Evolutionary conservation across 2,113 vertebrate genomes (phyloP).

Genomic region (Mus spicilegus): DNA sequence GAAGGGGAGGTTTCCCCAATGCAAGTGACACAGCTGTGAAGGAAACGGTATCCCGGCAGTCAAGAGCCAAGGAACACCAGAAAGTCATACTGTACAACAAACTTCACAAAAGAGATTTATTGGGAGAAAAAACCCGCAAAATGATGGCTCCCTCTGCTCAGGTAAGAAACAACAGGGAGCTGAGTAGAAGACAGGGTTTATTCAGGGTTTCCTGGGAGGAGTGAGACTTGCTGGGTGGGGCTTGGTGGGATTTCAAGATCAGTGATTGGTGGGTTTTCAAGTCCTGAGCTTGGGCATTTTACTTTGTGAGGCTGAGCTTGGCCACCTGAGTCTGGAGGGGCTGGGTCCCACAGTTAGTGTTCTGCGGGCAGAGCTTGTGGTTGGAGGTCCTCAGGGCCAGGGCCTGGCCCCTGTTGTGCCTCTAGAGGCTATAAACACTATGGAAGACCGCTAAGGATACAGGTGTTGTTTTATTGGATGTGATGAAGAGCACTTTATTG

Average conservation of each 20-base stretch:
- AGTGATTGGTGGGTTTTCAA: not conserved
- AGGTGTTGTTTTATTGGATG: slow-evolving; percentile 34
- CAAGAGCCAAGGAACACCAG: not conserved
- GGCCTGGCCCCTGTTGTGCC: not conserved
- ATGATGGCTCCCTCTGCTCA: not conserved
- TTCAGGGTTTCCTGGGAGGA: not conserved
- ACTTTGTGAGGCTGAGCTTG: not conserved
- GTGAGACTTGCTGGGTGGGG: not conserved
- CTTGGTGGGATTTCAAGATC: not conserved
- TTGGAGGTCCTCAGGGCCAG: not conserved
- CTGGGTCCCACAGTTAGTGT: not conserved
- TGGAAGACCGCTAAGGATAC: slow-evolving; percentile 1
- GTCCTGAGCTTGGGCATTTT: not conserved
- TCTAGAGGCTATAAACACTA: not conserved
- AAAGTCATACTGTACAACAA: not conserved
- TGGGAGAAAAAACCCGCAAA: not conserved
- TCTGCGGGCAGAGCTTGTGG: not conserved
- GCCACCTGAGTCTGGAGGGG: not conserved
- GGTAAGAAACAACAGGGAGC: not conserved
- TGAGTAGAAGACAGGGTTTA: not conserved
- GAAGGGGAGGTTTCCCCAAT: not conserved
- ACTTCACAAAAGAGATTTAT: not conserved
- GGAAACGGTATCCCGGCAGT: not conserved
- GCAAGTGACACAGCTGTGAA: not conserved
- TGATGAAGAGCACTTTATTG: slow-evolving; percentile 56